Evolutionary conservation across 2,113 vertebrate genomes (phyloP).

Genomic region (Aptenodytes patagonicus): DNA sequence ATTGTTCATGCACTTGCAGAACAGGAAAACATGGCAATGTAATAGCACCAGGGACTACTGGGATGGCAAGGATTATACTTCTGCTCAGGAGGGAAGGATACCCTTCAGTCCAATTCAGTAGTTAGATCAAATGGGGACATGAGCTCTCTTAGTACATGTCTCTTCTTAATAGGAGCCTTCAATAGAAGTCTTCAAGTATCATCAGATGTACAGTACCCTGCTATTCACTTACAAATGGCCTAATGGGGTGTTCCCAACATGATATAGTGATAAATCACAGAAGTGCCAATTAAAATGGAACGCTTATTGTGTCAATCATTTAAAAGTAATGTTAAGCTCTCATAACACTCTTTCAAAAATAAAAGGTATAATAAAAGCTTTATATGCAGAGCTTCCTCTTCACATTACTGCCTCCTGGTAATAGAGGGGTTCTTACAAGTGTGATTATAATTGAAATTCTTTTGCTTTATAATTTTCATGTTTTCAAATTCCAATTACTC

Average conservation of each 20-base stretch:
- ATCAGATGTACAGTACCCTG: conserved; percentile 42
- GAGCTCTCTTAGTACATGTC: conserved; percentile 30
- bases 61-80: conserved; percentile 35
- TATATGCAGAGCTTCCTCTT: conserved; percentile 7
- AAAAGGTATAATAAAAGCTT: conserved; percentile 62
- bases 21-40: neutral
- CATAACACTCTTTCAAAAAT: conserved; percentile 56
- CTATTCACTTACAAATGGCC: conserved; percentile 60
- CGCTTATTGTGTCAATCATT: conserved; percentile 44
- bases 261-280: conserved; percentile 59
- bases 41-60: neutral
- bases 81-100: conserved; percentile 21
- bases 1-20: conserved; percentile 19
- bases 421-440: neutral
- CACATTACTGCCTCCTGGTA: neutral
- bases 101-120: conserved; percentile 53
- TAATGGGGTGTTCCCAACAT: conserved; percentile 41
- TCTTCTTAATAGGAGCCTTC: conserved; percentile 30
- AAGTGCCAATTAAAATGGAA: conserved; percentile 75
- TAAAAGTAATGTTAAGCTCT: conserved; percentile 42
- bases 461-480: conserved; percentile 14
- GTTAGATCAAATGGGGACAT: conserved; percentile 52
- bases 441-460: conserved; percentile 19
- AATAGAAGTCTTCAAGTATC: conserved; percentile 50
- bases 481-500: neutral